Percentiles rank a stretch among this genome's conserved stretches.
Evolutionary conservation across 23 tunicate genomes (phyloP).

Genomic region (Oikopleura dioica): DNA sequence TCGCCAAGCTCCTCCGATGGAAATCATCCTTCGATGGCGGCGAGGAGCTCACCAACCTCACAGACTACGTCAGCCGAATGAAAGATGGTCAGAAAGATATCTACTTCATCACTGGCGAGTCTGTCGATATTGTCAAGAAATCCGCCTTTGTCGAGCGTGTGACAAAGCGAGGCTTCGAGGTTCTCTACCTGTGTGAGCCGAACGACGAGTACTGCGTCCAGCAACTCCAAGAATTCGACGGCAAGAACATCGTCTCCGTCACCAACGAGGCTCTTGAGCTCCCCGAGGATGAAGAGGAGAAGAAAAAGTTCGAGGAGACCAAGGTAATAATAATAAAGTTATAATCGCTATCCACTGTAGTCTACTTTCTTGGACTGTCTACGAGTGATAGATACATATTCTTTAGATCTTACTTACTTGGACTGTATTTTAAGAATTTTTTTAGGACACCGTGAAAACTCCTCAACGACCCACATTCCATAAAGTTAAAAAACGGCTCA

Average conservation of each 20-base stretch:
- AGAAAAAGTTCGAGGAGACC: conserved; percentile 75
- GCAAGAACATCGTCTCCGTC: conserved; percentile 76
- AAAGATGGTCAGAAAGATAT: conserved; percentile 91
- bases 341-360: too few species aligned
- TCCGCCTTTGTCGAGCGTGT: conserved; percentile 89
- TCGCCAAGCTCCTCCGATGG: conserved; percentile 51
- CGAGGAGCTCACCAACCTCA: conserved; percentile 66
- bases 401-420: too few species aligned
- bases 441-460: too few species aligned
- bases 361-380: too few species aligned
- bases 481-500: too few species aligned
- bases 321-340: too few species aligned
- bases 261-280: conserved; percentile 75
- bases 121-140: conserved; percentile 59
- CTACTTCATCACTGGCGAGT: conserved; percentile 92
- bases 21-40: conserved; percentile 44
- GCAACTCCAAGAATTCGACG: conserved; percentile 77
- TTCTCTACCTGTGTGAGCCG: conserved; percentile 82
- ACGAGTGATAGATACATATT: too few species aligned
- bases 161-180: conserved; percentile 83
- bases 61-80: conserved; percentile 69
- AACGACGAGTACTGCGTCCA: conserved; percentile 93
- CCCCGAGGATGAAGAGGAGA: conserved; percentile 96
- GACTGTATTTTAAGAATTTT: too few species aligned
- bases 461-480: too few species aligned